Conservation (phyloP, 2,888 invertebrate species). For the Phymatocera aterrima region DNA sequence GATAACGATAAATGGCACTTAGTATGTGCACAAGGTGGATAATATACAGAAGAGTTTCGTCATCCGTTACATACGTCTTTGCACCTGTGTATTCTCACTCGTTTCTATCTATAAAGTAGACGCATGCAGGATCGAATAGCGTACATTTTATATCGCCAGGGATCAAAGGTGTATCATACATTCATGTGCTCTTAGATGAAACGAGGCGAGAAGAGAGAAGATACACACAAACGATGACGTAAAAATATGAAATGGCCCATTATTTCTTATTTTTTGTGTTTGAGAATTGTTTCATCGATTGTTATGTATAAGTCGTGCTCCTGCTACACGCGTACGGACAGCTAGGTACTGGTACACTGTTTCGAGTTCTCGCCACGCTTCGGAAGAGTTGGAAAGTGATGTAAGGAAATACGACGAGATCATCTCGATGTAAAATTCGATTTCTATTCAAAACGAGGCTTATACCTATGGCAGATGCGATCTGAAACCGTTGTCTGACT, state of each 20-base stretch:
- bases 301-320: background rate
- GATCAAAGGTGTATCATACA: background rate
- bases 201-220: background rate
- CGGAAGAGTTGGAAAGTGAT: conserved; percentile 15
- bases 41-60: background rate
- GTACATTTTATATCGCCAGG: background rate
- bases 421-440: conserved; percentile 13
- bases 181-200: background rate
- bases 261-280: background rate
- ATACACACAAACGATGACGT: background rate
- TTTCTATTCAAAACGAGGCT: too few species aligned
- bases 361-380: background rate
- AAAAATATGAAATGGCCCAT: background rate
- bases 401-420: conserved; percentile 15
- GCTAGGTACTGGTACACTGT: too few species aligned
- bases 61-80: background rate
- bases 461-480: too few species aligned
- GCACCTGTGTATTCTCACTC: conserved; percentile 3
- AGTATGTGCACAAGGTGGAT: background rate
- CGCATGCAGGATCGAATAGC: background rate
- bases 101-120: background rate
- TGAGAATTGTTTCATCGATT: conserved; percentile 7
- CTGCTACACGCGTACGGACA: background rate
- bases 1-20: conserved; percentile 10
- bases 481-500: too few species aligned